Percentiles rank a stretch among this genome's conserved stretches.
These are phyloP conservation scores for Papilio polytes DNA, from an alignment of 1,140 invertebrate genomes.

Conservation along the genomic window DNA sequence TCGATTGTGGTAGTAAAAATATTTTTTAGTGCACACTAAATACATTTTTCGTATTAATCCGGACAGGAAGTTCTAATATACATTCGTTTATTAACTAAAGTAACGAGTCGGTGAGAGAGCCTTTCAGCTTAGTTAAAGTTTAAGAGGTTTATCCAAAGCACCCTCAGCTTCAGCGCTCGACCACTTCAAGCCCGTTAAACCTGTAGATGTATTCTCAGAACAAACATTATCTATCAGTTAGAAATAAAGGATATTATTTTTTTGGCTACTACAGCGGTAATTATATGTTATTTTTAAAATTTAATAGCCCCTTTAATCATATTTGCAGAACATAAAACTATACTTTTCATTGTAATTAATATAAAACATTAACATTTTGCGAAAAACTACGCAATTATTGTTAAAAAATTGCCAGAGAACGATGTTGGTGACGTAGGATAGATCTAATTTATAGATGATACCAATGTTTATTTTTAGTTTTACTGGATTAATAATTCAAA, in stretches of 20 bases:
- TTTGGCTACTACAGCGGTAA: too few relatives aligned
- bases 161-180: not conserved
- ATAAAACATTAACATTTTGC: not conserved
- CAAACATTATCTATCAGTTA: too few relatives aligned
- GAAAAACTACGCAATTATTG: not conserved
- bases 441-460: not conserved
- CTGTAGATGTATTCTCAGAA: not conserved
- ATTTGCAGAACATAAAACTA: not conserved
- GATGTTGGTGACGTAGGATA: not conserved
- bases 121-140: conserved; percentile 6
- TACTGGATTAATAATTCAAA: not conserved
- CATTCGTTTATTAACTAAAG: not conserved
- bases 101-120: not conserved
- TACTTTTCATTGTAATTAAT: not conserved
- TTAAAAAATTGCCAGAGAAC: too few relatives aligned
- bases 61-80: not conserved
- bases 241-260: too few relatives aligned
- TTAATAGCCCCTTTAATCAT: not conserved
- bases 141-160: not conserved
- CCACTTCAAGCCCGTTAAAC: not conserved
- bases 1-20: not conserved
- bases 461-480: not conserved
- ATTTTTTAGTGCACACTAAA: not conserved
- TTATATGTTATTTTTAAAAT: too few relatives aligned
- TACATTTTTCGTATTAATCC: not conserved